Conservation (phyloP, 2,797 vertebrate genomes). For the Pelochelys cantorii region DNA sequence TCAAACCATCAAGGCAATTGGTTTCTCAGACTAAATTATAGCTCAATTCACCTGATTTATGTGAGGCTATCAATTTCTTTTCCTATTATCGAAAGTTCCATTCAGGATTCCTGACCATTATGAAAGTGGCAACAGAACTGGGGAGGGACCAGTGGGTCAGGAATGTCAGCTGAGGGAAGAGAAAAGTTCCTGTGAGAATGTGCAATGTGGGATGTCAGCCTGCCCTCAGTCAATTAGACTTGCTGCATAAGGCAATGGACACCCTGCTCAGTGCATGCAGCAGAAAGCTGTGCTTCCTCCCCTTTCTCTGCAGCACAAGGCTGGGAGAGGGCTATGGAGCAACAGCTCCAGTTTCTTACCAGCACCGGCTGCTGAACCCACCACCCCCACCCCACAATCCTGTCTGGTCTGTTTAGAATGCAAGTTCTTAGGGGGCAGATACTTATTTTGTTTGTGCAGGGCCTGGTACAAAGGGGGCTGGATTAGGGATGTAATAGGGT, state of each 20-base stretch:
- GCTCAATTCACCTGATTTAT: too few relatives aligned
- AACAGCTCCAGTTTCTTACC: not conserved
- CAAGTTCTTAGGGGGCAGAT: not conserved
- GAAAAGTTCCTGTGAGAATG: not conserved
- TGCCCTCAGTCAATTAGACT: not conserved
- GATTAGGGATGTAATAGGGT: too few relatives aligned
- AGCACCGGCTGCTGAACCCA: not conserved
- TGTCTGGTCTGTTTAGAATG: not conserved
- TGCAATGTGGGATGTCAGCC: not conserved
- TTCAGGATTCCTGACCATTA: rapidly evolving
- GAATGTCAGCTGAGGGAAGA: rapidly evolving
- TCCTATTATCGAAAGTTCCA: not conserved
- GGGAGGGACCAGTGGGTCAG: rapidly evolving
- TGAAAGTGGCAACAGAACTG: not conserved
- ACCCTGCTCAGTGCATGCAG: not conserved
- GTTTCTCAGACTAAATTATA: rapidly evolving
- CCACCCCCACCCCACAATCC: not conserved
- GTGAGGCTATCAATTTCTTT: not conserved
- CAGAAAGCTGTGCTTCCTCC: not conserved
- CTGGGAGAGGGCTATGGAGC: not conserved
- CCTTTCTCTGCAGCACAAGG: not conserved
- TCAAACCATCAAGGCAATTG: not conserved
- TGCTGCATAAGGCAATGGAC: not conserved
- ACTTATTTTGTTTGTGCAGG: not conserved
- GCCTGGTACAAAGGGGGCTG: not conserved